Base-by-base conservation (phyloP, 2,797 vertebrate genomes). In the Chromobotia macracanthus region DNA sequence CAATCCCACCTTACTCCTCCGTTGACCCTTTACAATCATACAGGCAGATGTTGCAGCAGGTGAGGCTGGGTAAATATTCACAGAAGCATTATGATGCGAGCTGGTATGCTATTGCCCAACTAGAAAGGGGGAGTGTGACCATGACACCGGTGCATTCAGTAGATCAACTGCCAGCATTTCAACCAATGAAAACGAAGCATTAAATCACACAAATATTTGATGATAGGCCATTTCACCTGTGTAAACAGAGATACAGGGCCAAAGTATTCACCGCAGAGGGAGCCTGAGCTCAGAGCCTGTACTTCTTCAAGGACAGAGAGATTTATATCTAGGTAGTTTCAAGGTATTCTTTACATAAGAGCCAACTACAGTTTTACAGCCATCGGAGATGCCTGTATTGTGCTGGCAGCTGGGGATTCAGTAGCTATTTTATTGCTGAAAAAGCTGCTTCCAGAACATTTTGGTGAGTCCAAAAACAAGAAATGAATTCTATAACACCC, bases 41-140 rank as follows among this genome's bases (percentile, higher is more conserved):
- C 80, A 44, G 87, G 88, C 89, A 91, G 88, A 91, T 90, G 90
- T 88, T 89, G 72, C 81, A 76, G 85, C 84, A 88, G 85, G 81
- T 77, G 86, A 77, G 86, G 79, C 85, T 78, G 87, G 84, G 74
- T 84, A 86, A 85, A 90, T 88, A 87, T 86, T 84, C 79, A 60
- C 75, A 83, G 75, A 81, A 76, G 41, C 80, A 83, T 81, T 75
- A 83, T 80, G 72, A 83, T 68, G 70, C 72, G 82, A 89, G 86
- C 89, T 88, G 65, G 84, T 51, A 72, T 83, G 68, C 65, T 80
- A 71, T 84, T 63, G 67, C 79, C 74, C 77, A 56, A 71, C 60
- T 80, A n/a, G 18, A 80, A 83, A 44, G 21, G 74, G 84, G 77
- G 69, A 65, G 48, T 51, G 60, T 78, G 81, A 81, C 81, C 80